Evolutionary conservation across 30 jellyfish, hydroid and myxozoan genomes (phyloP), one percentile per base, ranked within the genome.

Genomic region (Rhopilema esculentum): DNA sequence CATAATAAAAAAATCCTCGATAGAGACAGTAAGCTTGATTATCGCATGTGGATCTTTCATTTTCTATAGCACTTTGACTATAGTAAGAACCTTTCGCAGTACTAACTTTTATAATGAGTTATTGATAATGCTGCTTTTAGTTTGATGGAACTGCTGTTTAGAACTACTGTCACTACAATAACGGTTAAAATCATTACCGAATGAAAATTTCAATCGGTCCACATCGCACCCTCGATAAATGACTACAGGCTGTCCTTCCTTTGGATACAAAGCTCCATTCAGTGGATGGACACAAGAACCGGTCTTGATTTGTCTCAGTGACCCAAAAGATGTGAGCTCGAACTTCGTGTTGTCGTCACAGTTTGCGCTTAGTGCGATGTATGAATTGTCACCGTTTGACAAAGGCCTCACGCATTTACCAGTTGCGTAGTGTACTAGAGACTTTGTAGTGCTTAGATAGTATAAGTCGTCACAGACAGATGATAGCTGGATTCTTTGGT

Each of bases 361-460:
- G 28, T 4, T 23, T 31, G 75, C n/a, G 16, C 62, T 33, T 2
- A 75, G 68, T 1, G 57, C 22, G 52, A 86, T 19, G 20, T 8
- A 49, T 21, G 89, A 21, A 30, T 75, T 62, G 76, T 86, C 84
- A 1, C 27, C 24, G 22, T 40, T 48, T 28, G 76, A 62, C 9
- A n/a, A 6, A 16, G 94, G 94, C 15, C 74, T 63, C 24, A 86
- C 52, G 65, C 94, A 86, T 75, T 86, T 86, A 1, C 94, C 94
- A 50, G 84, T 24, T 19, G 94, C 76, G 32, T 52, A 20, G 51
- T 74, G 94, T 8, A 61, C 82, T 61, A 86, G 72, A 4, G 77
- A 48, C 12, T 75, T 86, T 20, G 79, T 74, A 8, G 76, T 0
- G 9, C 75, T 75, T 9, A 86, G 29, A 80, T 86, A 30, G 74